Percentiles rank a stretch among this genome's conserved stretches.
phyloP scores from a whole-genome alignment of 1,140 invertebrate species.

The Thaumatotibia leucotreta region DNA sequence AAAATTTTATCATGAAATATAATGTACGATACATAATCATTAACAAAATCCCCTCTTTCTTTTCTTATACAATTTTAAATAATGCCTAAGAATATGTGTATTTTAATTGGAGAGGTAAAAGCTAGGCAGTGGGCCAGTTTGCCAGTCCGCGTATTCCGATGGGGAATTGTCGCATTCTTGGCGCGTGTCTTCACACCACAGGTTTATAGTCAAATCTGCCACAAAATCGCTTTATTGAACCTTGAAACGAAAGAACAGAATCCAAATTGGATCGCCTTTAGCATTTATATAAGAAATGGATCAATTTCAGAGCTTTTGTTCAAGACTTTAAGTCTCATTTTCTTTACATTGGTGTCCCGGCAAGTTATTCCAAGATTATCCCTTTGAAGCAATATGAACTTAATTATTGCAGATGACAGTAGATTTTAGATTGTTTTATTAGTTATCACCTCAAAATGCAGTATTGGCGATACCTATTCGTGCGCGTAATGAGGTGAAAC shows the following conservation, averaged over 20 bases:
- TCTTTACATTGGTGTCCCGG: slow-evolving; percentile 43
- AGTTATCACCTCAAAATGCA: slow-evolving; percentile 29
- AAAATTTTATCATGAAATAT: too few species aligned
- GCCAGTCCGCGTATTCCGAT: slow-evolving; percentile 60
- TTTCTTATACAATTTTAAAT: not conserved
- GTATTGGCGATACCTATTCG: slow-evolving; percentile 46
- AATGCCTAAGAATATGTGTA: slow-evolving; percentile 42
- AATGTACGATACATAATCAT: slow-evolving; percentile 11
- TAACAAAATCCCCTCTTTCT: not conserved
- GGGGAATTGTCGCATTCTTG: slow-evolving; percentile 66
- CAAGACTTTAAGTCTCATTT: slow-evolving; percentile 62
- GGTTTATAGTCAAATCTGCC: slow-evolving; percentile 17
- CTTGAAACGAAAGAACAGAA: slow-evolving; percentile 25
- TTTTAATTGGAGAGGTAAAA: slow-evolving; percentile 69
- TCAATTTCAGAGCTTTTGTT: slow-evolving; percentile 55
- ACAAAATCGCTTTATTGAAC: slow-evolving; percentile 21
- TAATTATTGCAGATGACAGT: slow-evolving; percentile 20
- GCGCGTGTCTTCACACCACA: slow-evolving; percentile 59
- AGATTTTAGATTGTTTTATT: slow-evolving; percentile 24
- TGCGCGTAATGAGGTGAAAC: slow-evolving; percentile 65
- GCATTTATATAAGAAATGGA: slow-evolving; percentile 39
- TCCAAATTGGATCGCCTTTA: slow-evolving; percentile 26
- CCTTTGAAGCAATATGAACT: slow-evolving; percentile 24
- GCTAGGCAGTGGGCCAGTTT: slow-evolving; percentile 40
- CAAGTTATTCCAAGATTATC: not conserved